Evolutionary conservation across 2,113 vertebrate species (phyloP).

Genomic region (Sula dactylatra): DNA sequence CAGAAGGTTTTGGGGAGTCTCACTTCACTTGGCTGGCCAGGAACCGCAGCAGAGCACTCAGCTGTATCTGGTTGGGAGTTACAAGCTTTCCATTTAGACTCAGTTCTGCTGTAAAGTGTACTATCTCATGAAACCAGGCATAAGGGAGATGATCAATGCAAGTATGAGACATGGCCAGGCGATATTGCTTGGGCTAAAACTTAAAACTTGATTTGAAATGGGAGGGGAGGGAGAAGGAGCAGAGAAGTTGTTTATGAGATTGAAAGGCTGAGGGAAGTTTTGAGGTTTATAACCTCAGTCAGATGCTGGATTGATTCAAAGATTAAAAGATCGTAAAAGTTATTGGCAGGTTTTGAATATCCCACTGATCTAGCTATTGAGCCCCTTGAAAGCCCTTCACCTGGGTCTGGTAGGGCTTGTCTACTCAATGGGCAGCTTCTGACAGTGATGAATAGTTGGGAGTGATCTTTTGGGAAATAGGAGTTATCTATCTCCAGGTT

Average conservation of each 20-base stretch:
- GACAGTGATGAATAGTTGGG: not conserved
- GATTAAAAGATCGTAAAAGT: not conserved
- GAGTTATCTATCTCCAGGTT: not conserved
- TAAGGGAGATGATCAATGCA: not conserved
- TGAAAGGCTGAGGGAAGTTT: not conserved
- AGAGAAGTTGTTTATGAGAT: not conserved
- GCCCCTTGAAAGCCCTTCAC: not conserved
- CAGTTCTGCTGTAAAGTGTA: not conserved
- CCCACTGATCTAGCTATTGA: not conserved
- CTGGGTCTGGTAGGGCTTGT: not conserved
- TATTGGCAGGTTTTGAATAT: not conserved
- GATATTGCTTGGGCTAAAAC: not conserved
- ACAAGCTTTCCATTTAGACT: rapidly evolving
- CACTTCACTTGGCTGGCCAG: not conserved
- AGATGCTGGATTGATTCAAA: not conserved
- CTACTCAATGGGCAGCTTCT: not conserved
- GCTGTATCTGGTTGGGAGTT: not conserved
- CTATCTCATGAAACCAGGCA: not conserved
- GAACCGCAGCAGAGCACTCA: not conserved
- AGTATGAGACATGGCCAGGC: not conserved
- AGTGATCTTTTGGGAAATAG: not conserved
- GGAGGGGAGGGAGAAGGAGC: not conserved
- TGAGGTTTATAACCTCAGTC: not conserved
- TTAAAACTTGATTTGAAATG: not conserved
- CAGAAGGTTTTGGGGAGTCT: not conserved